A percentile compares a stretch with the other conserved stretches of the same genome.
Conservation (phyloP, 2,113 vertebrate species). For the Pygoscelis antarcticus region DNA sequence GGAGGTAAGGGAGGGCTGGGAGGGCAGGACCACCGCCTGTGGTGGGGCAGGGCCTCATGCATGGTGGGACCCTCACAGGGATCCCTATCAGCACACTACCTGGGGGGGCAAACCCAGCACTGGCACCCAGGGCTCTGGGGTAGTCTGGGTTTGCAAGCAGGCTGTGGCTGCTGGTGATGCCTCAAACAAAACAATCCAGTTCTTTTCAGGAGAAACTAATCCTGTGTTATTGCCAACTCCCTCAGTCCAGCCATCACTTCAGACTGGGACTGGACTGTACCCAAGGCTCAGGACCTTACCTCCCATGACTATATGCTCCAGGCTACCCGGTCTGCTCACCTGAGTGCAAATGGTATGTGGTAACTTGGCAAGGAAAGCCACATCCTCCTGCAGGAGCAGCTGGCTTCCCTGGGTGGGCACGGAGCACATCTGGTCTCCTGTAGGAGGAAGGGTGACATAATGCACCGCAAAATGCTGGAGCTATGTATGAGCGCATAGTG, state of each 20-base stretch:
- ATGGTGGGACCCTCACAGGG: not conserved
- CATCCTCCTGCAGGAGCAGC: not conserved
- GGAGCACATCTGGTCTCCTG: not conserved
- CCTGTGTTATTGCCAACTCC: not conserved
- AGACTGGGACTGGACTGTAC: not conserved
- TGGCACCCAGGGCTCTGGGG: not conserved
- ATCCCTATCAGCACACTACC: accelerated
- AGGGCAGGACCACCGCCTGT: not conserved
- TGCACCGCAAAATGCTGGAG: not conserved
- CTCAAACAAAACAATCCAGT: not conserved
- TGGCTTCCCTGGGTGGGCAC: not conserved
- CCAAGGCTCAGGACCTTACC: not conserved
- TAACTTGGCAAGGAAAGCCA: not conserved
- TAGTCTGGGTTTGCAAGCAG: not conserved
- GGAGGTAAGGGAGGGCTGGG: not conserved
- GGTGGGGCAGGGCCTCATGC: not conserved
- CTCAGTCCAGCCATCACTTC: not conserved
- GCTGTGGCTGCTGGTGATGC: not conserved
- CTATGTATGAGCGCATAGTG: not conserved
- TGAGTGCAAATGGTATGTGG: not conserved
- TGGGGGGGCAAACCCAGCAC: not conserved
- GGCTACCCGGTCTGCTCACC: not conserved
- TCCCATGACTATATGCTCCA: not conserved
- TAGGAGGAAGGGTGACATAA: not conserved
- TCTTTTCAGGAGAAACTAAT: not conserved